Evolutionary conservation across 1,140 invertebrate genomes (phyloP), one percentile per base, ranked within the genome.

Genomic region (Calliopsis andreniformis): DNA sequence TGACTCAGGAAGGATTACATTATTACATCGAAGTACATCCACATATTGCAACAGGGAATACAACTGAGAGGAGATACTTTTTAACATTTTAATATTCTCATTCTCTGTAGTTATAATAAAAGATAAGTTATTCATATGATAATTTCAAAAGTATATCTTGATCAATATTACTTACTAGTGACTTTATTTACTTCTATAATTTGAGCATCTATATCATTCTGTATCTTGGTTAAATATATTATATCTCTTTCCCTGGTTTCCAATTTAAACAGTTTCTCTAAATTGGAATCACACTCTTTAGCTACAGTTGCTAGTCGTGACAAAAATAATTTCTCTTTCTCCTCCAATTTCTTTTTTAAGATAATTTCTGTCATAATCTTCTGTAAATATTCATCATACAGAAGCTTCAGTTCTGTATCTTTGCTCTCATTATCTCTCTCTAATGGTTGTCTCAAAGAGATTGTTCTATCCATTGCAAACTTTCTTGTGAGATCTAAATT

Each of bases 321-420:
- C 0, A 78, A 2, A 20, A 81, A 72, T 8, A 53, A 42, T 18
- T 77, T 69, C 16, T 79, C 70, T 7, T 58, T 78, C 28, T 86
- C 75, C 7, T 82, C 23, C 5, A 42, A n/a, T 47, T 83, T 87
- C 6, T 83, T 83, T 28, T 81, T 76, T 8, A 86, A 25, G 20
- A 87, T 49, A 20, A 82, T 51, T 53, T 88, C 76, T 16, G 42
- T 53, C 78, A 82, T 63, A 7, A 68, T 56, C 1, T 61, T 59
- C 42, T 79, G 81, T 3, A 88, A 67, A 56, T 88, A 87, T 56
- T 83, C 70, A 35, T 88, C 78, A 3, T 88, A 88, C 8, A 86
- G 53, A 28, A 86, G 76, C 53, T 76, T 45, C 10, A 87, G 32
- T 16, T 88, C 87, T 20, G 71, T 49, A 2, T 82, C 62, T 2